phyloP scores from a whole-genome alignment of 2,888 invertebrate genomes.

The Pandemis cinnamomeana region DNA sequence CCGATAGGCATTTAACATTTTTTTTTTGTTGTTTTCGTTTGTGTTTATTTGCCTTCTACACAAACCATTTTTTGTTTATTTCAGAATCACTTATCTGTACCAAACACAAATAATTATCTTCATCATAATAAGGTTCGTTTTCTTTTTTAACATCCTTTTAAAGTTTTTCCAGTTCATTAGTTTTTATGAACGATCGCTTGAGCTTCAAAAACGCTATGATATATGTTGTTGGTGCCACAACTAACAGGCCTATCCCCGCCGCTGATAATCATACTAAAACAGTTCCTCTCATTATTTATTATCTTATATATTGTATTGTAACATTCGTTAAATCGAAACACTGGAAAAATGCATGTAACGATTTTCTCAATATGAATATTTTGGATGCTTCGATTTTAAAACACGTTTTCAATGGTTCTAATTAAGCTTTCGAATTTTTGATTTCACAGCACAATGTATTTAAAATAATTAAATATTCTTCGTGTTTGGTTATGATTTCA shows the following conservation, averaged over 20 bases:
- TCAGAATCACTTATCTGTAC: conserved; percentile 95
- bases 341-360: conserved; percentile 27
- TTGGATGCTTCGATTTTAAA: conserved; percentile 27
- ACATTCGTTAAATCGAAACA: conserved; percentile 13
- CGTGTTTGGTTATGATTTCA: conserved; percentile 34
- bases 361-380: conserved; percentile 27
- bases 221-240: conserved; percentile 16
- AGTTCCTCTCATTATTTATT: conserved; percentile 18
- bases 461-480: conserved; percentile 17
- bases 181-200: conserved; percentile 64
- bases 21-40: conserved; percentile 70
- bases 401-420: conserved; percentile 21
- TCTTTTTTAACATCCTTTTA: conserved; percentile 78
- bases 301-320: neutral
- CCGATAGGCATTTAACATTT: conserved; percentile 42
- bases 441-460: conserved; percentile 16
- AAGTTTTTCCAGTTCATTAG: conserved; percentile 64
- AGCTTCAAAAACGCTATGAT: conserved; percentile 60
- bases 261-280: conserved; percentile 36
- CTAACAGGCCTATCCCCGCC: conserved; percentile 26
- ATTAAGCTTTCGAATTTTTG: conserved; percentile 18
- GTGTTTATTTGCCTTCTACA: conserved; percentile 85
- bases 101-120: conserved; percentile 93
- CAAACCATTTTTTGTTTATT: conserved; percentile 87
- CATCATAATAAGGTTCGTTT: conserved; percentile 91